Evolutionary conservation across 2,797 vertebrate species (phyloP), one percentile per base, ranked within the genome.

Genomic region (Cryptoblepharus egeriae): DNA sequence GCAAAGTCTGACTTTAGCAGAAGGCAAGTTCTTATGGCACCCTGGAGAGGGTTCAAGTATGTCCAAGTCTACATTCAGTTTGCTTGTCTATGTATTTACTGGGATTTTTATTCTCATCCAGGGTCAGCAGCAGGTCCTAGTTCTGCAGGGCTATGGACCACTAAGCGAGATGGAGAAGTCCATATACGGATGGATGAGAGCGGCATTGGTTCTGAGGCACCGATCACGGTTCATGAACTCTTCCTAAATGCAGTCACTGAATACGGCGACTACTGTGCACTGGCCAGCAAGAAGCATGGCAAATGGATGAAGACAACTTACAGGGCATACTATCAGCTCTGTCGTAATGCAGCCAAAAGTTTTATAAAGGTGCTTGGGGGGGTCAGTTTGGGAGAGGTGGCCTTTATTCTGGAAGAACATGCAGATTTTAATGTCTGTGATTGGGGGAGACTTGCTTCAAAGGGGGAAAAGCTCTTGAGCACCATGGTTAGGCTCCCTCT

Each of bases 301-400:
- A 88, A 84, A n/a, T 97, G 96, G 96, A 93, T 90, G 67, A 94
- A 85, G 18, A 76, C 97, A 15, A 97, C 77, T 0, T 99, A 96
- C 76, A 94, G n/a, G 61, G 95, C 97, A 22, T 99, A 99, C 92
- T 98, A 99, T 26, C 87, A 95, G 20, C 79, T 90, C 30, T 98
- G 97, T 77, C 95, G 97, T 87, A 95, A 79, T 1, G 97, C 97
- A 0, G 98, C 97, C 10, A 98, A 96, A 89, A 96, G 97, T 91
- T 97, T 99, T 75, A 89, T 99, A 9, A 98, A 98, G 97, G 98
- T 99, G 90, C 18, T 26, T 30, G 5, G 22, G n/a, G 35, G 12
- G 3, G 24, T 4, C 3, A 10, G 28, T 5, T 10, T n/a, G n/a
- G n/a, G n/a, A n/a, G 28, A 6, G 37, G 16, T 1, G 45, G 45